Evolutionary conservation across 2,888 invertebrate species (phyloP), one percentile per base, ranked within the genome.

Genomic region (Phasia obesa): DNA sequence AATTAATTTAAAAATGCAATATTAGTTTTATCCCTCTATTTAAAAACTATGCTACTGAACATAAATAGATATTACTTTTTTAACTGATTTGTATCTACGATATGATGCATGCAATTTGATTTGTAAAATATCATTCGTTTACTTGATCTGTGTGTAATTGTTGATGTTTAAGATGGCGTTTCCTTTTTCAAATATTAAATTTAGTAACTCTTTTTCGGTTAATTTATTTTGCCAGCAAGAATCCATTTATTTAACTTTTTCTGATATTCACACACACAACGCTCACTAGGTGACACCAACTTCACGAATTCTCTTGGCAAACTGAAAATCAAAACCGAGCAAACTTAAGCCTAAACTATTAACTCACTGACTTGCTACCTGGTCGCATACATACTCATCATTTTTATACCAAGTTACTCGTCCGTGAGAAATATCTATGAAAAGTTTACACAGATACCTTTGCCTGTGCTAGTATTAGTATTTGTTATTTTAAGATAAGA

Each of bases 261-360:
- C 42, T 44, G 73, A 69, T 82, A 77, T 70, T 64, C 23, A 62
- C 35, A 62, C 60, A 65, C 44, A 38, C 67, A 53, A 7, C 9
- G 13, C n/a, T 38, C 23, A 51, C 73, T 35, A 11, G 35, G 35
- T 35, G 78, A 74, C 47, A 60, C 44, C 35, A 75, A 76, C 83
- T 83, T 71, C 55, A 71, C 70, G 60, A 71, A 62, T 57, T 79
- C 83, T 83, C 83, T 83, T 65, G 60, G 49, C 71, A 67, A 71
- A 83, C 83, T 83, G 60, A 83, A 65, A 42, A 67, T 31, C 31
- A 35, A 55, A 62, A 15, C 53, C 17, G 69, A 62, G 53, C 21
- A 57, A 60, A 35, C 38, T 31, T 42, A 47, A 55, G 47, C 38
- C 53, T 53, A 60, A 70, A 55, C 75, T 67, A 60, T 62, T 51